Evolutionary conservation across 2,113 vertebrate genomes (phyloP), one percentile per base, ranked within the genome.

Genomic region (Cichladusa arquata): DNA sequence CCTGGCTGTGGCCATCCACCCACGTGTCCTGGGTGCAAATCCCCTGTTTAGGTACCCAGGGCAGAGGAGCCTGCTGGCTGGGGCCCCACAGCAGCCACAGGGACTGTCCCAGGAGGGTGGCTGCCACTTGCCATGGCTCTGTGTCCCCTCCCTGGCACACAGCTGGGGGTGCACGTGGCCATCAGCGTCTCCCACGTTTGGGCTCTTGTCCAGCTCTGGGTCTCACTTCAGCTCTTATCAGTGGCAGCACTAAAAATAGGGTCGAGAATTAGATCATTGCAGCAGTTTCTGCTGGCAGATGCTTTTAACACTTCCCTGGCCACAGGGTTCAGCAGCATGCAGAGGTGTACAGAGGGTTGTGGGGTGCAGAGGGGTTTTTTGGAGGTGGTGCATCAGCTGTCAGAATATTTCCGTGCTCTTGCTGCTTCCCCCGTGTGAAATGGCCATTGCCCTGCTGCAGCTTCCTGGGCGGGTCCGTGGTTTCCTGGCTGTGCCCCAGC

Each of bases 221-320:
- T 56, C 92, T 86, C 54, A 5, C 72, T 83, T 85, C 66, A 48
- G 54, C 80, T 69, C 67, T 77, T 77, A 61, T n/a, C 69, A 6
- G 74, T 17, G 60, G 50, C 88, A 42, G 65, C 81, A 9, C 90
- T 89, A 71, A 92, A 94, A 96, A 89, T 60, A 96, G 91, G 86
- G 72, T 31, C 5, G 72, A 53, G 84, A 78, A 47, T 81, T 38
- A 70, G 77, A 67, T 81, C 91, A 53, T 17, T 28, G 81, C 47
- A 8, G 84, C 4, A 16, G 12, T 51, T 51, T 29, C 38, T 44
- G 31, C 28, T 31, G 51, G 42, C 26, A 34, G 67, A 64, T 66
- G 67, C 64, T 48, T 56, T 83, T 90, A 83, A 77, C 71, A 3
- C 71, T 70, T 28, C 23, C 42, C 48, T 83, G 71, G 34, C 79